Conservation (phyloP, 2,797 vertebrate species). For the Dryobates pubescens region DNA sequence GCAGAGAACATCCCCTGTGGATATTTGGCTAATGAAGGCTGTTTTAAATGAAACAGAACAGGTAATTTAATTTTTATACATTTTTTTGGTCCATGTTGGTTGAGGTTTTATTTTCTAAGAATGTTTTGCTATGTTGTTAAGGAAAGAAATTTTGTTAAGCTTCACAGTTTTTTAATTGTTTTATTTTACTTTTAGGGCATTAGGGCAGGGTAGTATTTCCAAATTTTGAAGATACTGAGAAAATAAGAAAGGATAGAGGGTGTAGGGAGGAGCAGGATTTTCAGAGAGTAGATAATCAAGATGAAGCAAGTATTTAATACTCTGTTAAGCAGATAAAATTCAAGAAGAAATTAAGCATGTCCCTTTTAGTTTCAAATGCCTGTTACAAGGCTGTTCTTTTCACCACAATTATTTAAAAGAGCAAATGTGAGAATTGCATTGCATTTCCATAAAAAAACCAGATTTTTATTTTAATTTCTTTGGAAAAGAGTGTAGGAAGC, state of each 20-base stretch:
- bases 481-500: not conserved
- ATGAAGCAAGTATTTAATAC: not conserved
- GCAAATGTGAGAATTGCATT: not conserved
- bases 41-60: not conserved
- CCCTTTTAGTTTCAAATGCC: not conserved
- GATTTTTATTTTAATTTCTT: constrained; percentile 4
- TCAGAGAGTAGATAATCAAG: not conserved
- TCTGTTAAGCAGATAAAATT: not conserved
- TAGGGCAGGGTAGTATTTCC: not conserved
- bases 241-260: not conserved
- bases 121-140: not conserved
- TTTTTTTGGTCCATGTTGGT: not conserved
- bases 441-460: not conserved
- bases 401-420: not conserved
- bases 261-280: not conserved
- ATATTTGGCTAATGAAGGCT: not conserved
- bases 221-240: not conserved
- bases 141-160: not conserved
- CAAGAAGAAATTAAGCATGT: not conserved
- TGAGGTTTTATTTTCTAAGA: not conserved
- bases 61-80: not conserved
- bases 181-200: not conserved
- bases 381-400: not conserved
- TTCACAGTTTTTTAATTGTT: not conserved
- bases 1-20: not conserved